Base-by-base conservation (phyloP, 2,113 vertebrate genomes). In the Mustela nigripes region DNA sequence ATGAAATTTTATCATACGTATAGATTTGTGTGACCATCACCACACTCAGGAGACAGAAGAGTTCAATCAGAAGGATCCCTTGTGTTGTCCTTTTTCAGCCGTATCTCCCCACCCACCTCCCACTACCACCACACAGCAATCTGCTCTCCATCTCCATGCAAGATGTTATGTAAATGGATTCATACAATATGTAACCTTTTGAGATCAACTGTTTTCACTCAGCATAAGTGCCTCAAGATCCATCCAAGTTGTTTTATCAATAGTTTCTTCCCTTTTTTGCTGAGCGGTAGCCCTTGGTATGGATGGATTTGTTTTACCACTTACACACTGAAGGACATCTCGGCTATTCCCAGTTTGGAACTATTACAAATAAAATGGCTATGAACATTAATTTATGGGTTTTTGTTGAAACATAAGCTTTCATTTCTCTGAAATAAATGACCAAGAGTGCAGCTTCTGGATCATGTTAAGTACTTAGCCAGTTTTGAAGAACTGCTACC, bases 371-470 rank as follows among this genome's bases (percentile, higher is more conserved):
- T 53, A 82, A 88, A 93, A 84, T 3, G 22, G 42, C 88, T 85
- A 65, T 21, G 4, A 74, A 92, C 60, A 89, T 81, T 84, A 67
- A 84, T 5, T 4, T 28, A 67, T 2, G 86, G 24, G 33, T 62
- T 95, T 85, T 76, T 80, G 39, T 33, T 24, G 58, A 19, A 89
- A 71, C 21, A 56, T 50, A 71, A 71, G 21, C 33, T 83, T 83
- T 89, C 31, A 42, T 82, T 84, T 74, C 71, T 74, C 81, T 96
- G 36, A 33, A 60, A 90, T 76, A 95, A 84, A 94, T 28, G 83
- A 69, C 36, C 21, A 56, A 71, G 14, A 65, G 36, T 67, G 6
- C 7, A 92, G 89, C 22, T 8, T 7, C 45, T 63, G 31, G 42
- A 45, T 79, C 42, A 94, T 11, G 10, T 28, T 91, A 92, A 84